phyloP scores from a whole-genome alignment of 2,113 vertebrate species.

The Urocolius indicus region DNA sequence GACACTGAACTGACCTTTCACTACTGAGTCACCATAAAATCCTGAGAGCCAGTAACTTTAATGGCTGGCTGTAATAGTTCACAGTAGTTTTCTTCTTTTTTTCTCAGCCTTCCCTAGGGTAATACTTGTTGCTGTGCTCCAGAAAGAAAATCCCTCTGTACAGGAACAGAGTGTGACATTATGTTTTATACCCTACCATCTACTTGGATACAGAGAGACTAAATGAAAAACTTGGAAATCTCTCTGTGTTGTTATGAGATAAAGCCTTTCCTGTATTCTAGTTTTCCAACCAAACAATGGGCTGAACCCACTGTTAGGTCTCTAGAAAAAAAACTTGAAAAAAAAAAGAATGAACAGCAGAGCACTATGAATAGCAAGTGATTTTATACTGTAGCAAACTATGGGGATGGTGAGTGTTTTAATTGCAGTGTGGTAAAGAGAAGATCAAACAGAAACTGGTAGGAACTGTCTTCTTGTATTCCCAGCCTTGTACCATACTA shows the following conservation, averaged over 20 bases:
- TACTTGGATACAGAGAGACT: background rate
- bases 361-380: background rate
- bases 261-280: background rate
- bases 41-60: background rate
- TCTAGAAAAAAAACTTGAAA: background rate
- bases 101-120: background rate
- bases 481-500: background rate
- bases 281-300: background rate
- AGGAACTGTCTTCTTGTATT: background rate
- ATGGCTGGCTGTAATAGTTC: background rate
- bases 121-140: background rate
- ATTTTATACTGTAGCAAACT: background rate
- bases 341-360: background rate
- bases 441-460: background rate
- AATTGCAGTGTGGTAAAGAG: background rate
- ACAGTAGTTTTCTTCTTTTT: background rate
- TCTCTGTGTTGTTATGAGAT: background rate
- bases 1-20: background rate
- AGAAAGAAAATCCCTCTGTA: background rate
- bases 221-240: background rate
- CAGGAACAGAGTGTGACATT: background rate
- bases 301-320: background rate
- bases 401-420: background rate
- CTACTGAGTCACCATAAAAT: background rate
- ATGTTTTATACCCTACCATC: background rate